Evolutionary conservation across 2,797 vertebrate species (phyloP).

Genomic region (Sebastes itinus): DNA sequence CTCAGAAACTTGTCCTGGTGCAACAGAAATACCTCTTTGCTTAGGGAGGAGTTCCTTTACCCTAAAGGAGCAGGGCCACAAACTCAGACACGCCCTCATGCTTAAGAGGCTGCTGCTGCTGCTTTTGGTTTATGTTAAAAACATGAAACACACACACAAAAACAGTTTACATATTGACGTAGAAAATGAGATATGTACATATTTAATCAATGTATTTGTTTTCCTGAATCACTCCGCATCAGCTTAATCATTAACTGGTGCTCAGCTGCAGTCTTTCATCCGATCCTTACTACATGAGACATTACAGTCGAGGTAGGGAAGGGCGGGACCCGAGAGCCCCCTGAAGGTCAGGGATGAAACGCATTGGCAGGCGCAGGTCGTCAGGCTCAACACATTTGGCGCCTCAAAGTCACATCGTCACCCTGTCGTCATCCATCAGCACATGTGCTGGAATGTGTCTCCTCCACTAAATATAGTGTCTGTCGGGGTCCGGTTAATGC

Average conservation of each 20-base stretch:
- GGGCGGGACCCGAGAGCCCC: not conserved
- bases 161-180: not conserved
- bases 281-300: constrained; percentile 21
- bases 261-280: constrained; percentile 31
- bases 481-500: constrained; percentile 62
- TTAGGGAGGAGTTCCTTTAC: constrained; percentile 32
- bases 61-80: constrained; percentile 3
- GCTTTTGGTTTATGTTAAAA: constrained; percentile 11
- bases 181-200: not conserved
- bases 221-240: not conserved
- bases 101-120: constrained; percentile 45
- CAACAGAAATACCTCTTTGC: constrained; percentile 65
- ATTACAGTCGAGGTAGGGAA: not conserved
- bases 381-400: constrained; percentile 73
- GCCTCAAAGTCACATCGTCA: constrained; percentile 77
- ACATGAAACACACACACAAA: not conserved
- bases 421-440: constrained; percentile 81
- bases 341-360: constrained; percentile 71
- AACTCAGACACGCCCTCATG: not conserved
- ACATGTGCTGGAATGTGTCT: constrained; percentile 72
- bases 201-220: not conserved
- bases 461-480: constrained; percentile 78
- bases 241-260: constrained; percentile 40
- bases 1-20: constrained; percentile 58
- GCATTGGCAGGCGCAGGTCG: constrained; percentile 61